Percentiles rank a stretch among this genome's conserved stretches.
Conservation (phyloP, 2,113 vertebrate species). For the Protobothrops mucrosquamatus region DNA sequence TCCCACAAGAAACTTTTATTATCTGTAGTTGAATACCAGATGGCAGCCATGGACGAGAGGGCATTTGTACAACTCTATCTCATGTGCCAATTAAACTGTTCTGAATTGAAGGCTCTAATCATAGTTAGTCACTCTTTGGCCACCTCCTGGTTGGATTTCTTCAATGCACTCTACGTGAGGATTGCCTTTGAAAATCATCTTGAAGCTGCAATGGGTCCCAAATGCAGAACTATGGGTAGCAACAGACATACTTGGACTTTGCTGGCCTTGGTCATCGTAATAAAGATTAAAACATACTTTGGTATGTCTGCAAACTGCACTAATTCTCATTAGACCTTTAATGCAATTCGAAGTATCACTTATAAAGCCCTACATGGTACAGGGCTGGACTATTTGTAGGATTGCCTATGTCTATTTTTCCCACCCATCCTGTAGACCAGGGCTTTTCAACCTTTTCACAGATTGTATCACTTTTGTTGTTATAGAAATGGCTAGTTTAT, state of each 20-base stretch:
- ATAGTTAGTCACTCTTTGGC: not conserved
- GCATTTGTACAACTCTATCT: not conserved
- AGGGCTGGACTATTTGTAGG: not conserved
- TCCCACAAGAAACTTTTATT: not conserved
- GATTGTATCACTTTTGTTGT: too few species aligned
- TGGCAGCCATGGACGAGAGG: not conserved
- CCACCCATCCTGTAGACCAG: not conserved
- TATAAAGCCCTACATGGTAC: not conserved
- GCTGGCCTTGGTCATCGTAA: too few species aligned
- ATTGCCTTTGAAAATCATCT: not conserved
- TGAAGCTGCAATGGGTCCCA: not conserved
- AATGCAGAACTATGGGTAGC: too few species aligned
- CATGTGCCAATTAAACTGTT: not conserved
- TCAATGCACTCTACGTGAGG: not conserved
- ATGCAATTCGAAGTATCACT: not conserved
- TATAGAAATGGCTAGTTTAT: too few species aligned
- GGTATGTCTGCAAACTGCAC: not conserved
- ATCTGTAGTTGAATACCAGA: not conserved
- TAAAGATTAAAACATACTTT: not conserved
- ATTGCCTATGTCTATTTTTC: not conserved
- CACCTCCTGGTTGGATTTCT: not conserved
- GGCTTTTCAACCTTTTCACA: too few species aligned
- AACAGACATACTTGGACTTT: too few species aligned
- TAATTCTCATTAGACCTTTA: not conserved
- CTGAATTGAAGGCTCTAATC: not conserved